Conservation (phyloP, 2,888 invertebrate species). For the Cremastinae sp. region DNA sequence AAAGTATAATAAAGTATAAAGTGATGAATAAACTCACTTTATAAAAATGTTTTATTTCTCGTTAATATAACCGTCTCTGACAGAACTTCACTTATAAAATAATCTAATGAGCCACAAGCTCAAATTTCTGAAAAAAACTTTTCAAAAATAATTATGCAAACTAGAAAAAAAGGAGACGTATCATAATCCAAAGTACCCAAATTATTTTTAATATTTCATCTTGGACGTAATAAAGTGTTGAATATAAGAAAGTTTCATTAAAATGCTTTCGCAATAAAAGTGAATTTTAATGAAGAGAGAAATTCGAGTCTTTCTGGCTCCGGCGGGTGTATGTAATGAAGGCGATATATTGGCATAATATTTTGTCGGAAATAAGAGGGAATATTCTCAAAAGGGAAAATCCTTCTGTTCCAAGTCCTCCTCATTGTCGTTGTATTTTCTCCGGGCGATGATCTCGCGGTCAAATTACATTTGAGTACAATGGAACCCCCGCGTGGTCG, state of each 20-base stretch:
- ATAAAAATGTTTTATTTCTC: too few species aligned
- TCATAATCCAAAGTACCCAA: too few species aligned
- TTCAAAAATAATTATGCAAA: too few species aligned
- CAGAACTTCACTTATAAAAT: too few species aligned
- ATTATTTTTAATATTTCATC: conserved; percentile 1
- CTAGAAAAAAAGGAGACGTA: too few species aligned
- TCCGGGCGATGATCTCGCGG: conserved; percentile 33
- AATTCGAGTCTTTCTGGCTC: neutral
- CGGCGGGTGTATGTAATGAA: neutral
- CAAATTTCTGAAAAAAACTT: too few species aligned
- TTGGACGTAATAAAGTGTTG: neutral
- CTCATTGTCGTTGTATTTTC: conserved; percentile 17
- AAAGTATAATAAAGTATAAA: too few species aligned
- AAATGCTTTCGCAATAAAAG: neutral
- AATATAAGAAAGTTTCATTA: neutral
- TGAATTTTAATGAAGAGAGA: neutral
- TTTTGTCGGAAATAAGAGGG: neutral
- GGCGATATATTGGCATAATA: conserved; percentile 10
- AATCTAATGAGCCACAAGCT: too few species aligned
- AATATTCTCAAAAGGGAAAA: conserved; percentile 15
- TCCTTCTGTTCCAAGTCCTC: conserved; percentile 3
- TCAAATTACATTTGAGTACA: conserved; percentile 36
- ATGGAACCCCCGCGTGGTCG: too few species aligned
- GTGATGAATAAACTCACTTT: too few species aligned
- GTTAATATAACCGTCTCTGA: too few species aligned